These are phyloP conservation scores for Xanthia icteritia DNA, from an alignment of 2,888 invertebrate species.

Conservation along the genomic window DNA sequence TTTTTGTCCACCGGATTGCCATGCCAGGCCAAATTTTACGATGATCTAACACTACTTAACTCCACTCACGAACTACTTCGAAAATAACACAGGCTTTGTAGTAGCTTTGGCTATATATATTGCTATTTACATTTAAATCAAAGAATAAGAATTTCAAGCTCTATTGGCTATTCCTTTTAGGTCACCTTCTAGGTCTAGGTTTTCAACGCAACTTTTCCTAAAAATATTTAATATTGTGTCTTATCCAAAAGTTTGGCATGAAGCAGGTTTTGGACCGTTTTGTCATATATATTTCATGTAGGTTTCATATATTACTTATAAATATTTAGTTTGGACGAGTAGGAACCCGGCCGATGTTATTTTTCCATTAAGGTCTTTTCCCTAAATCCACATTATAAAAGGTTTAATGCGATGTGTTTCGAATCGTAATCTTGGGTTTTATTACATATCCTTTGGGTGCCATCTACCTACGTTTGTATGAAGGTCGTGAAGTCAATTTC, in stretches of 20 bases:
- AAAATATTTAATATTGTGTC: conserved; percentile 1
- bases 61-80: conserved; percentile 6
- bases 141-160: conserved; percentile 1
- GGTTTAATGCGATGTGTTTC: conserved; percentile 34
- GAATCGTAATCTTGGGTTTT: conserved; percentile 45
- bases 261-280: conserved; percentile 3
- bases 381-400: conserved; percentile 53
- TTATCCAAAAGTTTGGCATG: background rate
- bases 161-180: conserved; percentile 8
- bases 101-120: background rate
- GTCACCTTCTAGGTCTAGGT: background rate
- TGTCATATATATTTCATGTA: conserved; percentile 13
- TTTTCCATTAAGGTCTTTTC: conserved; percentile 21
- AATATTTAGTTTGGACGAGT: conserved; percentile 16
- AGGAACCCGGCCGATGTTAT: conserved; percentile 18
- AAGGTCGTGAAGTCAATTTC: conserved; percentile 11
- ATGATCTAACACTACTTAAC: conserved; percentile 26
- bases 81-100: conserved; percentile 13
- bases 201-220: background rate
- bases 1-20: background rate
- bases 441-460: conserved; percentile 19
- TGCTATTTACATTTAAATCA: conserved; percentile 34
- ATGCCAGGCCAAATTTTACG: conserved; percentile 14
- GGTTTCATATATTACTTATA: background rate
- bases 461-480: conserved; percentile 10